Base-by-base conservation (phyloP, 37 sponge, comb jelly and placozoan species). In the Petrosia ficiformis region DNA sequence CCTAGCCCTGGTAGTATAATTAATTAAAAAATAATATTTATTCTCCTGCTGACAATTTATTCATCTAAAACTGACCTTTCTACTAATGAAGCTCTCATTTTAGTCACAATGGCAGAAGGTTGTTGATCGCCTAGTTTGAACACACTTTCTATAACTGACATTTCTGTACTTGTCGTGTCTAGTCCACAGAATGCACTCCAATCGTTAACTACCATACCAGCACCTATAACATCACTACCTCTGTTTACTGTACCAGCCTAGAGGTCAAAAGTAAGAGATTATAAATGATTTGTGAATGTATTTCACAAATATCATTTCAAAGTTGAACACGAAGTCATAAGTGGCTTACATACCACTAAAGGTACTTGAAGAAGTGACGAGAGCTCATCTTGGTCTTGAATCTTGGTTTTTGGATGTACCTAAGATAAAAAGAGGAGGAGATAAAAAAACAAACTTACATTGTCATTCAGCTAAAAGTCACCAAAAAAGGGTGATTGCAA, bases 351-450 rank as follows among this genome's bases (percentile, higher is more conserved):
- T 41, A 95, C 95, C 84, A 96, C 95, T 14, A 99, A 80, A 30
- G 99, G 99, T 0, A 99, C 92, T 83, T 99, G 99, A 6, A 99
- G 83, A n/a, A 99, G 79, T n/a, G 99, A 99, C 3, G 99, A 99
- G 24, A 99, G 90, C 78, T 99, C 99, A 77, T 99, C 96, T 58
- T 91, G 96, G 2, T 93, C 94, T 42, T 86, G 87, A 42, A 91
- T 93, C 70, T 92, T 87, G 30, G 94, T 96, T 81, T 93, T 90
- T 3, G 97, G 95, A 43, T 96, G 97, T 2, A 96, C 90, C 93
- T 92, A 34, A 1, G 24, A 56, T 16, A 32, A 5, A 22, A 29
- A n/a, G n/a, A n/a, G n/a, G 24, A 8, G 42, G 26, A 42, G 2
- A 11, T 67, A 66, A 31, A 36, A 42, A 33, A 36, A 74, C 37